Evolutionary conservation across 2,888 invertebrate species (phyloP), one percentile per base, ranked within the genome.

Genomic region (Dryobota labecula): DNA sequence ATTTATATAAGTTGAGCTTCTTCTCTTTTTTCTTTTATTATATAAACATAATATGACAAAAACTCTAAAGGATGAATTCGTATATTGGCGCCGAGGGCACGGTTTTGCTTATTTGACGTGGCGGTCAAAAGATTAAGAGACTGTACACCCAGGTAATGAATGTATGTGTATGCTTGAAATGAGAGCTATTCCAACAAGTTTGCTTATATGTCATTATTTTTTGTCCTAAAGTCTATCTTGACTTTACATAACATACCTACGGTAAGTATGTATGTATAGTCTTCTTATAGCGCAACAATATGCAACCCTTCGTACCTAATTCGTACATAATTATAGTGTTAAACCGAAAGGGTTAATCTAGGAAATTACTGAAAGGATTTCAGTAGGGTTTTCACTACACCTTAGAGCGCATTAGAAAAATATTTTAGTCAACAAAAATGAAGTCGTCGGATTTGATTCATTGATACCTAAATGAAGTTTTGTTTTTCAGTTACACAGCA

Each of bases 301-400:
- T 8, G n/a, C 27, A n/a, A 30, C 24, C 53, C 36, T 30, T 20
- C 13, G 6, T n/a, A n/a, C 15, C 30, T 53, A 62, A 20, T 45
- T n/a, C n/a, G n/a, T 30, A 53, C 36, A 30, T 73, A 43, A 33
- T 38, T 38, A 53, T 53, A 53, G 51, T 61, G n/a, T 61, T 49
- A 15, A 36, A 3, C 53, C 33, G 13, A 76, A 65, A 65, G 33
- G 54, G 66, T 64, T 43, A 73, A 76, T 56, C 45, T 54, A n/a
- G 33, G 54, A 47, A 76, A 66, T 66, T 47, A 66, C 45, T 43
- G 43, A 24, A 33, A 66, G 47, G 67, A 56, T 56, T 76, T 66
- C 47, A 56, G 27, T 38, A 56, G 27, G 67, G 24, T 72, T 65
- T 54, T 66, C 54, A 76, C 56, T 41, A 41, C 27, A 41, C 27